Base-by-base conservation (phyloP, 2,113 vertebrate species). In the Notechis scutatus region DNA sequence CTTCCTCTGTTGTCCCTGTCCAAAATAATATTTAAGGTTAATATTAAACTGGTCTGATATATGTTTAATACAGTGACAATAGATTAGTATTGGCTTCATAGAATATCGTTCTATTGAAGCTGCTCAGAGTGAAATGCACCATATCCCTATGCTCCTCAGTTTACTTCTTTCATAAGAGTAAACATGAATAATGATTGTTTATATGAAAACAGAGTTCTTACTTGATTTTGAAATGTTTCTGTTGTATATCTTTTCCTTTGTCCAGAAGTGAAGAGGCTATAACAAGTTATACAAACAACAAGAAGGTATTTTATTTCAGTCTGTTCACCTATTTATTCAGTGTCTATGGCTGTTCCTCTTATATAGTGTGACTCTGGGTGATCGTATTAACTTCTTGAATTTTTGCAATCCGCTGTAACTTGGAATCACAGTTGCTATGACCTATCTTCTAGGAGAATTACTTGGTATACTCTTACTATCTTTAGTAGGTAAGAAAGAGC, bases 301-400 rank as follows among this genome's bases (percentile, higher is more conserved):
- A 96, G 91, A 97, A 98, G 98, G 98, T 98, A 98, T 96, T 96
- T 85, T 93, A 26, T 4, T 1, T 6, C 93, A 81, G 7, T 81
- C 34, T 81, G 6, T 81, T 81, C 42, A 81, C 18, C 34, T 42
- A 23, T 81, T 81, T 21, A 81, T 42, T 81, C 74, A 81, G 21
- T 42, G 74, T 81, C 34, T 81, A 21, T 42, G 20, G 34, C 74
- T 81, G 18, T 9, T 81, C 74, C 34, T 81, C 74, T 81, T 81
- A 81, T 42, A 21, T 20, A 81, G 74, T 81, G 34, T 81, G 34
- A 81, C 18, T 42, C 18, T 81, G 18, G 34, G 7, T 81, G 74
- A 21, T 39, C 52, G 81, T 55, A 10, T 86, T 85, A 91, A 55
- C 64, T 94, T 94, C 86, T 3, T 92, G 89, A 3, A 3, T 57